These are phyloP conservation scores for Heliothis subflexa DNA, from an alignment of 1,140 invertebrate genomes.

Conservation along the genomic window DNA sequence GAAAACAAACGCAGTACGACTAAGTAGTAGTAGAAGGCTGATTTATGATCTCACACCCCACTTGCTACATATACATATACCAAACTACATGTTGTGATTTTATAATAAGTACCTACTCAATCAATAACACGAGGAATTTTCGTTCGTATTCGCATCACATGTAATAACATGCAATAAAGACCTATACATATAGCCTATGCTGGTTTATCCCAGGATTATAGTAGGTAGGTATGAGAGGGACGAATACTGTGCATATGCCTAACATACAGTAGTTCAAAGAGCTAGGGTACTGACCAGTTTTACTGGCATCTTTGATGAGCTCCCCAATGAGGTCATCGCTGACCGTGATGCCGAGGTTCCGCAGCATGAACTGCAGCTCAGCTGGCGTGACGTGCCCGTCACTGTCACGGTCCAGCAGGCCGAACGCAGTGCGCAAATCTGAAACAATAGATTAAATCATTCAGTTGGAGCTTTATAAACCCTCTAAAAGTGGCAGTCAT, in stretches of 20 bases:
- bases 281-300: slow-evolving; percentile 80
- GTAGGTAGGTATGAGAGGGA: no score
- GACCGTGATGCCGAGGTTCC: slow-evolving; percentile 90
- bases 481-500: no score
- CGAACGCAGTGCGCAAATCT: slow-evolving; percentile 92
- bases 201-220: no score
- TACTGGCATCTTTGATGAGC: slow-evolving; percentile 90
- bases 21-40: not conserved
- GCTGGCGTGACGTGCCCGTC: slow-evolving; percentile 90
- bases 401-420: slow-evolving; percentile 90
- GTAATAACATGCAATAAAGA: no score
- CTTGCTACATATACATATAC: no score
- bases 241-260: no score
- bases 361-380: slow-evolving; percentile 91
- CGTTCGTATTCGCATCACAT: no score
- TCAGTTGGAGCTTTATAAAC: not conserved
- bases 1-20: not conserved
- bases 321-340: slow-evolving; percentile 90
- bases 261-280: not conserved
- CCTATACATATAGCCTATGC: no score
- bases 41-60: not conserved
- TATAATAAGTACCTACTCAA: no score
- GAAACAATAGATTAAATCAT: slow-evolving; percentile 58
- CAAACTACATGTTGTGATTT: no score
- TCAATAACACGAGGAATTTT: no score